Base-by-base conservation (phyloP, 2,888 invertebrate species). In the Erebia epiphron region DNA sequence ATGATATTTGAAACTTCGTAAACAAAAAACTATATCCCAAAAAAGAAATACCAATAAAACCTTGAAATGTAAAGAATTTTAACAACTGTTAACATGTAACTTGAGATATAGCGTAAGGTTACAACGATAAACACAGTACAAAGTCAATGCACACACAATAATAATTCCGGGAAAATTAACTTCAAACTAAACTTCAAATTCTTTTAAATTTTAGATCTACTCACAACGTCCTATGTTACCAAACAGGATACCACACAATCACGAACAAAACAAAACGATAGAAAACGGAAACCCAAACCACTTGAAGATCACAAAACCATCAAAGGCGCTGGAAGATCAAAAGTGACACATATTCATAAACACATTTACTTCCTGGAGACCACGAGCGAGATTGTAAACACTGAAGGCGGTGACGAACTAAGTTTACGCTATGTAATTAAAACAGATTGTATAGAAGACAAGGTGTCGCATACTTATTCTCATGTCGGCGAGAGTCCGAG, bases 391-490 rank as follows among this genome's bases (percentile, higher is more conserved):
- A 46, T 70, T 63, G 54, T 69, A 26, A 73, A 65, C 73, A 73
- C 71, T 60, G 52, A 26, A 18, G 35, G 57, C 68, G 43, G 46
- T 49, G 49, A 21, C 62, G 62, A 49, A 49, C 62, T 62, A 18
- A 61, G 61, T 21, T 21, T 49, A 21, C 21, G 66, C 58, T 66
- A 67, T 63, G 52, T 57, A 73, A 71, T 41, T 67, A 67, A 64
- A 46, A 14, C 61, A 41, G 56, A 56, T 67, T 58, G 58, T 66
- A 64, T 73, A 83, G 80, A 83, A 80, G 80, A 79, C 71, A 77
- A 85, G 83, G 82, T 84, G 82, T 82, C 86, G 91, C 93, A 88
- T 92, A 93, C 93, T 91, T 88, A 90, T 85, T 87, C 88, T 90
- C 93, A 93, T 93, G 90, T 83, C 87, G 87, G 84, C 83, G 89